Conservation (phyloP, 2,797 vertebrate species). For the Podargus strigoides region DNA sequence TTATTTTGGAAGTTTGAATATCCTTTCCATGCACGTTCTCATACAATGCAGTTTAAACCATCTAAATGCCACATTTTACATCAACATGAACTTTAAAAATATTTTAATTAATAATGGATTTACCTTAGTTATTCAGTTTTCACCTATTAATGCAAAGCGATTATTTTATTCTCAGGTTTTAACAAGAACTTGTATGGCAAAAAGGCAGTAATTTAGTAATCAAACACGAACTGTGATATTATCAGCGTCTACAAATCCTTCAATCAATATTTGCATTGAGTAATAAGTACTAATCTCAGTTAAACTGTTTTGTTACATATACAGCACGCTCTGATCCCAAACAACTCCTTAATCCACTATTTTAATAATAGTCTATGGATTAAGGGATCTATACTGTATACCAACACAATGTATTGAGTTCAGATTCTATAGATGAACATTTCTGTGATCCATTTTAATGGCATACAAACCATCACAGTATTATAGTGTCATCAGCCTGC, state of each 20-base stretch:
- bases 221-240: background rate
- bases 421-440: background rate
- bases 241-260: background rate
- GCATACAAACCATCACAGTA: background rate
- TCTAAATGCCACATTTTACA: background rate
- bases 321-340: constrained; percentile 21
- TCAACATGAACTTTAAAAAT: background rate
- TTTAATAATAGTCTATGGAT: constrained; percentile 52
- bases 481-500: background rate
- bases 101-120: background rate
- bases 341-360: constrained; percentile 50
- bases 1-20: background rate
- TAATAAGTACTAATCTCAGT: constrained; percentile 46
- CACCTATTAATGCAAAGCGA: background rate
- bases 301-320: constrained; percentile 47
- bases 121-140: background rate
- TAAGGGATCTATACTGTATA: constrained; percentile 41
- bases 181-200: background rate
- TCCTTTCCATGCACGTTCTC: background rate
- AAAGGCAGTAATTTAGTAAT: background rate
- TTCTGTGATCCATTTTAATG: constrained; percentile 26
- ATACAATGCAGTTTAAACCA: background rate
- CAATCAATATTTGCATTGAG: constrained; percentile 6
- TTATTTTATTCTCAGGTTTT: background rate
- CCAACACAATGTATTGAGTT: background rate